Conservation (phyloP, 2,888 invertebrate genomes). For the Sarcophaga carnaria region DNA sequence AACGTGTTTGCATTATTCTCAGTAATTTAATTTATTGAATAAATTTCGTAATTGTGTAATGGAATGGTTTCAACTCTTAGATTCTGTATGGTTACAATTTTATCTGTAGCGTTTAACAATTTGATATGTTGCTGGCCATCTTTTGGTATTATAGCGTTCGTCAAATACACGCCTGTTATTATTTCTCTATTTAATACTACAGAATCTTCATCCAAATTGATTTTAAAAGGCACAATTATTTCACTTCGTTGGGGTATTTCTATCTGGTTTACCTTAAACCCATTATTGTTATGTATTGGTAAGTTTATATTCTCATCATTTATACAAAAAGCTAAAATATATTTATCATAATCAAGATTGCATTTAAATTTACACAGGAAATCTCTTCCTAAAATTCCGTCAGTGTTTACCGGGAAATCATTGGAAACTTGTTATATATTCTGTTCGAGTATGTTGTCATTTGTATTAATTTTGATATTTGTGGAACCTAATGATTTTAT, state of each 20-base stretch:
- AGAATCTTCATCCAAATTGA: neutral
- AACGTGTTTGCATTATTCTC: neutral
- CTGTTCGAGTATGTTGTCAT: neutral
- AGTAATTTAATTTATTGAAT: neutral
- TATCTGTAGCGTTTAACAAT: neutral
- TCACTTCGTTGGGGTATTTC: no score
- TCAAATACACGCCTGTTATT: neutral
- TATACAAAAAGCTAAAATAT: no score
- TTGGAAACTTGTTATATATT: constrained; percentile 17
- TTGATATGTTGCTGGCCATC: neutral
- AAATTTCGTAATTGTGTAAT: constrained; percentile 21
- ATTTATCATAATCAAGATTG: no score
- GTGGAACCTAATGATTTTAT: constrained; percentile 28
- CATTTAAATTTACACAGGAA: no score
- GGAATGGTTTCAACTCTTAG: constrained; percentile 11
- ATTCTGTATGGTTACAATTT: neutral
- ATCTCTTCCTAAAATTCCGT: no score
- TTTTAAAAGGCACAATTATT: neutral
- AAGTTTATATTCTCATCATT: no score
- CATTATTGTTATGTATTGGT: no score
- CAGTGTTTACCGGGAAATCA: constrained; percentile 21
- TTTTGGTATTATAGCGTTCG: neutral
- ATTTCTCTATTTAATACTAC: neutral
- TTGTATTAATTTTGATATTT: constrained; percentile 21
- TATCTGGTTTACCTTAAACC: no score